Conservation (phyloP, 2,888 invertebrate species). For the Chymomyza fuscimana region DNA sequence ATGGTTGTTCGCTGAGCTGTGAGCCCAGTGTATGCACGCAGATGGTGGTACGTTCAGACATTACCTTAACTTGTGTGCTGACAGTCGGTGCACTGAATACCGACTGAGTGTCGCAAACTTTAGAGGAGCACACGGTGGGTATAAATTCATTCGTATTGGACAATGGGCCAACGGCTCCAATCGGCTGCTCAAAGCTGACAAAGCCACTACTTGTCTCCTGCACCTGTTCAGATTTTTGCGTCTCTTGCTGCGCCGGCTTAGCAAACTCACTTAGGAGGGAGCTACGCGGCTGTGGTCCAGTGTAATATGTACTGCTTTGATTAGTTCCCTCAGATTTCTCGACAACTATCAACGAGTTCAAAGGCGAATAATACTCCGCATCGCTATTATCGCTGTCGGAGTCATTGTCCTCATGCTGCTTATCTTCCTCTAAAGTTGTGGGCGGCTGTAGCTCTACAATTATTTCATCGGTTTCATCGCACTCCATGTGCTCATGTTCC, state of each 20-base stretch:
- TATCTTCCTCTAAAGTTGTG: slow-evolving; percentile 27
- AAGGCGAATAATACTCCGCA: slow-evolving; percentile 60
- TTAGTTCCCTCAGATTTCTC: not conserved
- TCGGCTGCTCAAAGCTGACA: slow-evolving; percentile 42
- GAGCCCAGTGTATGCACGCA: slow-evolving; percentile 52
- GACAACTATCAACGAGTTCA: slow-evolving; percentile 32
- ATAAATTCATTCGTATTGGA: slow-evolving; percentile 58
- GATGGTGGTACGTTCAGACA: slow-evolving; percentile 74
- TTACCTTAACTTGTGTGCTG: slow-evolving; percentile 33
- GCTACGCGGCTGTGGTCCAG: slow-evolving; percentile 62
- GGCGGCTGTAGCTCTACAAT: slow-evolving; percentile 24
- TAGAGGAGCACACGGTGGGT: slow-evolving; percentile 74
- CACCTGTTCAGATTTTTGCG: not conserved
- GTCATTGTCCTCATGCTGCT: slow-evolving; percentile 25
- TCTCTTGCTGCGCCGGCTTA: not conserved
- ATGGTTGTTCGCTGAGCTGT: slow-evolving; percentile 31
- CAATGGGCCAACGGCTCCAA: slow-evolving; percentile 26
- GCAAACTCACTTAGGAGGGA: slow-evolving; percentile 35
- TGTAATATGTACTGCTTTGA: not conserved
- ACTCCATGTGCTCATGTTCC: not conserved
- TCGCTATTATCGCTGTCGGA: slow-evolving; percentile 42
- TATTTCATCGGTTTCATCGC: slow-evolving; percentile 51
- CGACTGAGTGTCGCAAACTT: slow-evolving; percentile 58
- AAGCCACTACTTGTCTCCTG: slow-evolving; percentile 54
- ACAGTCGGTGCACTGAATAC: slow-evolving; percentile 26